phyloP scores from a whole-genome alignment of 1,140 invertebrate genomes.

The Orchestia grillus region DNA sequence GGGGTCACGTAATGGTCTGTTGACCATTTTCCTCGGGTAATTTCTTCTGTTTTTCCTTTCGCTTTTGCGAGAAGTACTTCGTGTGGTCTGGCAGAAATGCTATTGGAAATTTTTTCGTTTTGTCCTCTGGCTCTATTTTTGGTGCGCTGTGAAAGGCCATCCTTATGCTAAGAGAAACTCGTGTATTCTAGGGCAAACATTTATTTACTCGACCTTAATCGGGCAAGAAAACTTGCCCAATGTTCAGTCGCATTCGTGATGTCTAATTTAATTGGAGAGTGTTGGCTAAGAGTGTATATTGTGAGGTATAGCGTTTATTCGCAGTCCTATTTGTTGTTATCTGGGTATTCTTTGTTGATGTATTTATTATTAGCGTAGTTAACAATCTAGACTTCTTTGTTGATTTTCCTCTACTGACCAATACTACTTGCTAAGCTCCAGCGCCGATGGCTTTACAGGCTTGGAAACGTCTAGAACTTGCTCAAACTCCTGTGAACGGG shows the following conservation, averaged over 20 bases:
- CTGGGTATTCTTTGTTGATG: constrained; percentile 44
- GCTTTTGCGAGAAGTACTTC: background rate
- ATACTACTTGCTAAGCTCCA: constrained; percentile 40
- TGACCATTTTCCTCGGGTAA: background rate
- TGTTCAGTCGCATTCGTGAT: background rate
- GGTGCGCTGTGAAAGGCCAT: background rate
- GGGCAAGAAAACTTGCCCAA: background rate
- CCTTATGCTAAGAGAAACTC: background rate
- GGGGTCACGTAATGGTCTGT: background rate
- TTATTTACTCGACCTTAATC: background rate
- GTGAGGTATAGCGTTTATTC: background rate
- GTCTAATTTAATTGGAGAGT: background rate
- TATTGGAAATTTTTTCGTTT: background rate
- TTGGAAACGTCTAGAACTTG: background rate
- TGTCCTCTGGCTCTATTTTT: background rate
- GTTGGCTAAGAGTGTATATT: background rate
- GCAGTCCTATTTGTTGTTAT: constrained; percentile 27
- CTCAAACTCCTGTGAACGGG: constrained; percentile 20
- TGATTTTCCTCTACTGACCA: constrained; percentile 37
- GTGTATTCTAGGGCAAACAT: background rate
- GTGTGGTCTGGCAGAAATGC: background rate
- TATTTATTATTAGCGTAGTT: constrained; percentile 38
- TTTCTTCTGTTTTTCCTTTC: background rate
- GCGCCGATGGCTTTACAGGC: background rate
- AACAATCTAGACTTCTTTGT: constrained; percentile 2